Conservation (phyloP, 2,888 invertebrate species). For the Drosophila quinaria region DNA sequence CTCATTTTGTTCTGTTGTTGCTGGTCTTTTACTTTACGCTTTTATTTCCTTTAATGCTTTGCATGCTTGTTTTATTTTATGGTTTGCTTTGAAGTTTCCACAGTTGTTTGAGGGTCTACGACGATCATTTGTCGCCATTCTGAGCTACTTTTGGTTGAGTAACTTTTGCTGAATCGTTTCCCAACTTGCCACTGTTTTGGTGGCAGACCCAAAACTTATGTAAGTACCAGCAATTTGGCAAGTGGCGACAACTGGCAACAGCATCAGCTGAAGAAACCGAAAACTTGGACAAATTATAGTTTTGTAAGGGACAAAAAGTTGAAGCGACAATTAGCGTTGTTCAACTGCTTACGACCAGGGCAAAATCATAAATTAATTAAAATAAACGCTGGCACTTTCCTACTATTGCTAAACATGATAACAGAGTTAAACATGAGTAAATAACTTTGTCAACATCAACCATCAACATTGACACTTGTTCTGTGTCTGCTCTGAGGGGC, state of each 20-base stretch:
- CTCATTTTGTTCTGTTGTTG: constrained; percentile 28
- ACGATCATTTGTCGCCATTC: constrained; percentile 57
- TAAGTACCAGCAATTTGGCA: constrained; percentile 58
- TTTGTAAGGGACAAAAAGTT: constrained; percentile 27
- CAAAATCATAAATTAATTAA: constrained; percentile 14
- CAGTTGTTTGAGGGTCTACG: constrained; percentile 45
- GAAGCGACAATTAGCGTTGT: constrained; percentile 14
- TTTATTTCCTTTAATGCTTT: constrained; percentile 46
- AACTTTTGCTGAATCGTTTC: constrained; percentile 23
- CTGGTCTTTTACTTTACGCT: constrained; percentile 37
- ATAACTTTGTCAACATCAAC: not conserved
- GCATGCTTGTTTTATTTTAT: constrained; percentile 32
- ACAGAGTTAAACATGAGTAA: not conserved
- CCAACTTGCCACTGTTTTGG: constrained; percentile 10
- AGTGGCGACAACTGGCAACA: constrained; percentile 15
- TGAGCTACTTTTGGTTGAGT: constrained; percentile 26
- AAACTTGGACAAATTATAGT: constrained; percentile 4
- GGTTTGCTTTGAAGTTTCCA: constrained; percentile 56
- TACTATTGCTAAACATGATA: not conserved
- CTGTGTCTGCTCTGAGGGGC: not conserved
- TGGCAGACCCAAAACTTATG: constrained; percentile 36
- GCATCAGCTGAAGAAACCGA: not conserved
- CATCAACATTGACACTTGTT: constrained; percentile 25
- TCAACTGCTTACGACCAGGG: not conserved
- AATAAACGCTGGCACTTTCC: not conserved